Evolutionary conservation across 2,888 invertebrate genomes (phyloP), one percentile per base, ranked within the genome.

Genomic region (Scelioninae gen. 1): DNA sequence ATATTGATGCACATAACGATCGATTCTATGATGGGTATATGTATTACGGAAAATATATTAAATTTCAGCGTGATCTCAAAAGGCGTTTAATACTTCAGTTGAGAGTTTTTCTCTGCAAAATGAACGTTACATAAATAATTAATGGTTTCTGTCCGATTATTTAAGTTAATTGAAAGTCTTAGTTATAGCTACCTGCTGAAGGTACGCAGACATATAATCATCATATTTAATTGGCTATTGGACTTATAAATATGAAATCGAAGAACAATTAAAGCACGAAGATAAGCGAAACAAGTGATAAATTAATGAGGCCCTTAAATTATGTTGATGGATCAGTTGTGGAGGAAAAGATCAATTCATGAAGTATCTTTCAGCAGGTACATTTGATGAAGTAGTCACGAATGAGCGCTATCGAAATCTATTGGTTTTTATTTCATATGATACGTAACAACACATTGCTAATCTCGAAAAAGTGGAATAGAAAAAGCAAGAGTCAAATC

Each of bases 371-470:
- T 38, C 38, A 38, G 1, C 5, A 38, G 38, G 38, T 38, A 38
- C 45, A 45, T 45, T 45, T 45, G 6, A 45, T 45, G 1, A 38
- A 38, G 9, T 38, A 38, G 11, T 0, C 1, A 10, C 38, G 5
- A 5, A 11, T 38, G 1, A 10, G 38, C 23, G 5, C 38, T 5
- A 38, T 38, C 5, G 11, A 11, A 45, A 45, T 13, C 11, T 11
- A 56, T 13, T 56, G 34, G 7, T 10, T 4, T 60, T 13, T 45
- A 45, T 45, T n/a, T 60, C 0, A 31, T 13, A 32, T 13, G 34
- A 38, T 65, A 40, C 38, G 74, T 69, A 76, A 58, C 40, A 62
- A 71, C 45, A 72, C 65, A 80, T 71, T 81, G 79, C 56, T 51
- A 62, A 62, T 71, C 40, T 45, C 51, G 23, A 23, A 23, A 23